Evolutionary conservation across 2,797 vertebrate species (phyloP), one percentile per base, ranked within the genome.

Genomic region (Fringilla coelebs): DNA sequence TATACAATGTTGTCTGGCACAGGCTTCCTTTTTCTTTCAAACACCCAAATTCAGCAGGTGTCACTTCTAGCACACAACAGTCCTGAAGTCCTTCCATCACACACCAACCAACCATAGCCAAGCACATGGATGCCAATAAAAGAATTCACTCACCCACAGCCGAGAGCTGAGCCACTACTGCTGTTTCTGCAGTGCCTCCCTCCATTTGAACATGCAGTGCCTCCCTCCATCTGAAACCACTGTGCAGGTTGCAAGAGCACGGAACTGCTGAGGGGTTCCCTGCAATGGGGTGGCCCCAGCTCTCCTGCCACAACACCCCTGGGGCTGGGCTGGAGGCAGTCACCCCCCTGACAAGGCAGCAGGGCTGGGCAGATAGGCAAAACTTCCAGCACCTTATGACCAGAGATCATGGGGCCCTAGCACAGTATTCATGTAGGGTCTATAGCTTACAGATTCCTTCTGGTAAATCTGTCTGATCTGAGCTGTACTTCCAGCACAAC

Each of bases 121-220:
- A 20, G 41, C 7, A 61, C 38, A 29, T 0, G 0, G 36, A 17
- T 2, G 2, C 16, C 46, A 40, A 7, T 0, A 1, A 43, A 60
- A 86, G 40, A 66, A 63, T 40, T 55, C 62, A 81, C 85, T 93
- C 87, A 95, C 73, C 80, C 40, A 28, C 45, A 71, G 29, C 52
- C 0, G 0, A 62, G 61, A 66, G 31, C 62, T 36, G 58, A 86
- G 84, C 46, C 48, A 40, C 22, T 12, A 2, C 0, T 38, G 57
- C 46, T 52, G 17, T 19, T 67, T 48, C 78, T 46, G 52, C 1
- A 68, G 34, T 7, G 36, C 29, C 29, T 41, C 29, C 45, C 32
- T 90, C 87, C 72, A 74, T 34, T 17, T 54, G 52, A 54, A 14
- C 3, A 9, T 45, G 60, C 1, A 68, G 34, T 7, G n/a, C 26